Evolutionary conservation across 2,888 invertebrate genomes (phyloP).

Genomic region (Ptychoptera albimana): DNA sequence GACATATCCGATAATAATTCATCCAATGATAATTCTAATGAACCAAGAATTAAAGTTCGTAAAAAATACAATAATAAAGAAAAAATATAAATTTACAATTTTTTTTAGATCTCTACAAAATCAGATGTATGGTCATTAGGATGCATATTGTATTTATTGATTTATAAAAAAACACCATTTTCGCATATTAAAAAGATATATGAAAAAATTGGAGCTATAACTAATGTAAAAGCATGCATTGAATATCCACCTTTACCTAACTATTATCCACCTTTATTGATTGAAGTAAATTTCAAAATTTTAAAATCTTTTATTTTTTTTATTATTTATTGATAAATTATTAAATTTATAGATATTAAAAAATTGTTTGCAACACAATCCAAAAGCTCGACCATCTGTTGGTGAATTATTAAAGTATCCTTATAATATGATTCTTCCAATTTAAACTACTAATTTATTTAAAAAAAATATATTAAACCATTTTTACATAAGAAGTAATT

Average conservation of each 20-base stretch:
- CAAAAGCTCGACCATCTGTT: constrained; percentile 26
- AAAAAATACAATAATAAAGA: neutral
- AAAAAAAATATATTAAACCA: too few relatives aligned
- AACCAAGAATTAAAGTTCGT: constrained; percentile 33
- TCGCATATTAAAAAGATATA: constrained; percentile 56
- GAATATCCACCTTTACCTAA: constrained; percentile 47
- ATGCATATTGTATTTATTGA: constrained; percentile 85
- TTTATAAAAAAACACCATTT: constrained; percentile 85
- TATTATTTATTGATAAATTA: too few relatives aligned
- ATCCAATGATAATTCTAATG: constrained; percentile 28
- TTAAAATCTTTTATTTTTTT: neutral
- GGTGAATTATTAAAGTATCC: constrained; percentile 27
- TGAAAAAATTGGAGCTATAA: constrained; percentile 63
- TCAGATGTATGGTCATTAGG: constrained; percentile 97
- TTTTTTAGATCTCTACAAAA: constrained; percentile 62
- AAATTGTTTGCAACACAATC: constrained; percentile 25
- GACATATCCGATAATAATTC: constrained; percentile 37
- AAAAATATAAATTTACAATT: constrained; percentile 6
- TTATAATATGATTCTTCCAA: constrained; percentile 25
- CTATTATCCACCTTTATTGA: constrained; percentile 31
- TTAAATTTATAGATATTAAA: constrained; percentile 26
- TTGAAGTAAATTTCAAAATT: constrained; percentile 19
- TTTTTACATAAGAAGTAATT: too few relatives aligned
- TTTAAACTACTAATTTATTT: too few relatives aligned
- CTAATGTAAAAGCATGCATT: constrained; percentile 55